These are phyloP conservation scores for Clarias batrachus DNA, from an alignment of 2,113 vertebrate genomes.

Conservation along the genomic window DNA sequence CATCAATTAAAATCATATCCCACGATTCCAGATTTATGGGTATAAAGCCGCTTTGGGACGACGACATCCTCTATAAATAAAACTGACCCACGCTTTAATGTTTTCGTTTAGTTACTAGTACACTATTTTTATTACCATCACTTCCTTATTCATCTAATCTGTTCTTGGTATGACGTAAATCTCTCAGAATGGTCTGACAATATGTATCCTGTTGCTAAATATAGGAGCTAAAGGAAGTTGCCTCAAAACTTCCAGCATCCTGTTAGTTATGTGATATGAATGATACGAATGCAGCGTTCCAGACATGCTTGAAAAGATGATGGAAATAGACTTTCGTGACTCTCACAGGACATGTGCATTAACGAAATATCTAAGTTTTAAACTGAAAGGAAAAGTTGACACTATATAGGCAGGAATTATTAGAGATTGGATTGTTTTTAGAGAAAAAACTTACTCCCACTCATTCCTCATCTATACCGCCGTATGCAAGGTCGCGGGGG, in stretches of 20 bases:
- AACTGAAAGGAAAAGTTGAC: background rate
- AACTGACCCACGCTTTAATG: background rate
- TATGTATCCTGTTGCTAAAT: background rate
- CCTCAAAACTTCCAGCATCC: background rate
- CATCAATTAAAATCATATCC: background rate
- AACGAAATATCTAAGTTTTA: background rate
- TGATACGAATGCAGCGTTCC: background rate
- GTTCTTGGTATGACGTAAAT: background rate
- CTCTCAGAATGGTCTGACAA: background rate
- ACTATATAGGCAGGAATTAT: background rate
- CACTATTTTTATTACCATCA: background rate
- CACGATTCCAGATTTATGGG: background rate
- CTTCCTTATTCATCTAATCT: background rate
- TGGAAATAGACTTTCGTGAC: background rate
- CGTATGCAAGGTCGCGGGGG: too few relatives aligned
- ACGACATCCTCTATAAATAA: background rate
- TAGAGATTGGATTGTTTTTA: background rate
- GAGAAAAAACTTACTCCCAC: too few relatives aligned
- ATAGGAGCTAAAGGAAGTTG: background rate
- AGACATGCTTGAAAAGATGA: background rate
- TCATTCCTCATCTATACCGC: too few relatives aligned
- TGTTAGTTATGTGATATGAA: slow-evolving; percentile 1
- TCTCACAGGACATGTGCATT: background rate
- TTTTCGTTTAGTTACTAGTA: background rate
- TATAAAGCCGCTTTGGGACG: background rate